Evolutionary conservation across 2,113 vertebrate genomes (phyloP), one percentile per base, ranked within the genome.

Genomic region (Nothocercus nigrocapillus): DNA sequence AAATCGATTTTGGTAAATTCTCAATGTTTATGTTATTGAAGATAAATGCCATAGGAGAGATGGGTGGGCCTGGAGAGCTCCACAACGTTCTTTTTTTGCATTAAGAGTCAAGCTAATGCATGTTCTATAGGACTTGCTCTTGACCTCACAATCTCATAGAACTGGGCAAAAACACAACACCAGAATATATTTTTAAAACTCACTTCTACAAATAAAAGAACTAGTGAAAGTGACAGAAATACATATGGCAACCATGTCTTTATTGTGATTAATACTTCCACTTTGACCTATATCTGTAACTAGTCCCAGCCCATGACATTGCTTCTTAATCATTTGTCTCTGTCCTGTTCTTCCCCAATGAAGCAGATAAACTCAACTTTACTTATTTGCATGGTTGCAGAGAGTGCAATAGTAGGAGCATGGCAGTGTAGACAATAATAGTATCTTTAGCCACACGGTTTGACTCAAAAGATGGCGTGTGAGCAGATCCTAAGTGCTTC

Each of bases 21-120:
- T 90, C 53, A 90, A 88, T 84, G 38, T 93, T 96, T 92, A 86
- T 15, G 42, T 69, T 92, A 49, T 49, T 79, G 68, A 90, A 95
- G 44, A 81, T 74, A 88, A 93, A 91, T 82, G 53, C 34, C 70
- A 58, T 18, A 78, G 54, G 27, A 82, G 64, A 93, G 93, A 64
- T 40, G 44, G 25, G 18, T 78, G 47, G 38, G 47, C 38, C 22
- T 72, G 53, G 18, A 90, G 15, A 38, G 75, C 64, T 93, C 47
- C 76, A 85, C 38, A 72, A 1, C 0, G 0, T 47, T 84, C 21
- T 47, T 88, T 19, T 7, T 62, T 90, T 94, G 21, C 32, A 32
- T 61, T 78, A 82, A 68, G 51, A 94, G 54, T 51, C 20, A 34
- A 75, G 20, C 0, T 68, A 88, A 83, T 72, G 85, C 88, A 68